Evolutionary conservation across 2,113 vertebrate species (phyloP), one percentile per base, ranked within the genome.

Genomic region (Syngnathoides biaculeatus): DNA sequence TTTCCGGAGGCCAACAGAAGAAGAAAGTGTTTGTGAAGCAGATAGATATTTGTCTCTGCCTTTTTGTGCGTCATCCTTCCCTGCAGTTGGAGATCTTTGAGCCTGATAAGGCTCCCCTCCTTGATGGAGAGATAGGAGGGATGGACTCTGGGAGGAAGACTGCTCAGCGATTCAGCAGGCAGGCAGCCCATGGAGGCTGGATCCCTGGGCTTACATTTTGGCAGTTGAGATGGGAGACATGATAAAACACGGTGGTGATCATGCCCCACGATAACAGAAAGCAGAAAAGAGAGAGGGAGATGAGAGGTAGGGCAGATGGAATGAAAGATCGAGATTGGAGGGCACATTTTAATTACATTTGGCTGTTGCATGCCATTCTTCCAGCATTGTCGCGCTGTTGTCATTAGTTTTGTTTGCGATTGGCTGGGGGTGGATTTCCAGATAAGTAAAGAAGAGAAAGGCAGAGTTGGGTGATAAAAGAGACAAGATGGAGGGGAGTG

Each of bases 21-120:
- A 81, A 69, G 53, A 81, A 60, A 52, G 53, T 80, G 85, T 88
- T 84, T 84, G 85, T 87, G 86, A 61, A 84, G 88, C 79, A 85
- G 80, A 87, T 85, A 82, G 86, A 91, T 90, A 91, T 91, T 90
- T 91, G 88, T 90, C 81, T 89, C 79, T 75, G 88, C 83, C 87
- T 91, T 77, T 90, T 90, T 91, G 89, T 92, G 89, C 91, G 90
- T 92, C 90, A 91, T 89, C 87, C 87, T 90, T 86, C 86, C 88
- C 83, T 88, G 81, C 80, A 73, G 87, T 90, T 87, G 74, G 78
- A 79, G 91, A 92, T 92, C 79, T 80, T 67, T 76, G 80, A 67
- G 81, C 78, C 82, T 76, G 91, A 92, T 92, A 90, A 75, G 78
- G 64, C 60, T 71, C 20, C 84, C 83, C 88, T 88, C 84, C 84